Percentiles rank a stretch among this genome's conserved stretches.
These are phyloP conservation scores for Astur gentilis DNA, from an alignment of 2,113 vertebrate genomes.

Conservation along the genomic window DNA sequence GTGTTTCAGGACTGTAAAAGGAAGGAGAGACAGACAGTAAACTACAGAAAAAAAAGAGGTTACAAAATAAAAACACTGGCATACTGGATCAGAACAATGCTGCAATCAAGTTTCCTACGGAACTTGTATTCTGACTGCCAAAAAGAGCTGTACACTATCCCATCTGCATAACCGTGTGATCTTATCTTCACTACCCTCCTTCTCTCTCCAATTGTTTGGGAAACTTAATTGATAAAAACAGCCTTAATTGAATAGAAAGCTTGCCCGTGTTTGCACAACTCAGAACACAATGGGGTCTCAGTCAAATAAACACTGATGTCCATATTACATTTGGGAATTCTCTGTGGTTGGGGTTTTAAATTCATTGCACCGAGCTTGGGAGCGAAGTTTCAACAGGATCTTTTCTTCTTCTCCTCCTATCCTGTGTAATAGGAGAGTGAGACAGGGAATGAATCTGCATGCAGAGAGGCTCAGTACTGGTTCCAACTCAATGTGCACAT, in stretches of 20 bases:
- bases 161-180: neutral
- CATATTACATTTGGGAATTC: constrained; percentile 11
- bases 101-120: neutral
- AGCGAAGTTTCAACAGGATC: constrained; percentile 3
- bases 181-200: constrained; percentile 3
- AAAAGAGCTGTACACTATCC: neutral
- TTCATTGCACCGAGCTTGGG: neutral
- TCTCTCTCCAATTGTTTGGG: neutral
- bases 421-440: neutral
- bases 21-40: neutral
- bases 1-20: neutral
- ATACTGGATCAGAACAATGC: constrained; percentile 6
- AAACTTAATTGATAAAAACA: neutral
- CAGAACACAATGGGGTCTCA: neutral
- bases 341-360: constrained; percentile 46
- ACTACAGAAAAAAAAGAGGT: neutral
- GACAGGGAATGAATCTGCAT: neutral
- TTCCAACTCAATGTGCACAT: neutral
- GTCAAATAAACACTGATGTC: constrained; percentile 53
- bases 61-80: neutral
- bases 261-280: constrained; percentile 40
- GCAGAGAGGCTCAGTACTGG: neutral
- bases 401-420: constrained; percentile 2
- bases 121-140: neutral
- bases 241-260: constrained; percentile 25